Conservation (phyloP, 2,113 vertebrate genomes). For the Theristicus caerulescens region DNA sequence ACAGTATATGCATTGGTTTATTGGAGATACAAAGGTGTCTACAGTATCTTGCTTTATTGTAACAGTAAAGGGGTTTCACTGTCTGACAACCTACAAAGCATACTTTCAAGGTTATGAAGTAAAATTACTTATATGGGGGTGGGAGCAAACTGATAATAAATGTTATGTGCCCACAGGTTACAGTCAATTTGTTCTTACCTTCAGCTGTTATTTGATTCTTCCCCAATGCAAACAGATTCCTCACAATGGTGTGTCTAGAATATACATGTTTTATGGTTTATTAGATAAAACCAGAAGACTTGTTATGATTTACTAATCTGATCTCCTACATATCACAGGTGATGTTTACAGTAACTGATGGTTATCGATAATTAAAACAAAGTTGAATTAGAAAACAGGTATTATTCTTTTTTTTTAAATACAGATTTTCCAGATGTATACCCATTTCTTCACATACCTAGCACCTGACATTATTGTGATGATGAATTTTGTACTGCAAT, state of each 20-base stretch:
- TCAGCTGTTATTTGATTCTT: neutral
- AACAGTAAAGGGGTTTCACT: neutral
- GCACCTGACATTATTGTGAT: neutral
- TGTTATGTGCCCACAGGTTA: neutral
- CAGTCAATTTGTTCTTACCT: neutral
- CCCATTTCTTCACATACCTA: neutral
- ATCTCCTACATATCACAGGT: neutral
- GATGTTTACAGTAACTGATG: neutral
- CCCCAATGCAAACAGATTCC: neutral
- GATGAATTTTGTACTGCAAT: neutral
- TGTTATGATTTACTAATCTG: neutral
- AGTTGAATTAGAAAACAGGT: neutral
- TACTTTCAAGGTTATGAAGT: neutral
- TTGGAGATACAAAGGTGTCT: neutral
- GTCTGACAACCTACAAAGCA: neutral
- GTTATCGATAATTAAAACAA: neutral
- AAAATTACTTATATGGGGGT: neutral
- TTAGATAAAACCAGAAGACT: neutral
- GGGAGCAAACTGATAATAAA: neutral
- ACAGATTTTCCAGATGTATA: neutral
- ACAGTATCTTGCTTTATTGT: neutral
- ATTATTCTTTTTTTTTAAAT: neutral
- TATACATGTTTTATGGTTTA: neutral
- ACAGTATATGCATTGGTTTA: neutral
- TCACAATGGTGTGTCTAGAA: neutral